Base-by-base conservation (phyloP, 1,140 invertebrate species). In the Leptestheria dahalacensis region DNA sequence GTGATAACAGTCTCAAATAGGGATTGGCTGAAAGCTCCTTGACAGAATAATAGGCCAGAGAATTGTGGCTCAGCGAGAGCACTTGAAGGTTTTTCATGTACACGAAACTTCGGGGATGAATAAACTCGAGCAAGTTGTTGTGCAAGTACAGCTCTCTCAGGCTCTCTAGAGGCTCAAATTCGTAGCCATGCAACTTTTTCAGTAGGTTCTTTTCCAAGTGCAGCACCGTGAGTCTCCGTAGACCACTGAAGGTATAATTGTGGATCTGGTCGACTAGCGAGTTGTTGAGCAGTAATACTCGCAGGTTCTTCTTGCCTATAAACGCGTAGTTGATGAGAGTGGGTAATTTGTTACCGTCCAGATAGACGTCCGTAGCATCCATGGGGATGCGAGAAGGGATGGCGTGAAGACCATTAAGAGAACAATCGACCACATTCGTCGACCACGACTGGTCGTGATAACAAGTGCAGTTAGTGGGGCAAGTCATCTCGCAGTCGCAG, bases 401-500 rank as follows among this genome's bases (percentile, higher is more conserved):
- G 62, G 79, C 78, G 1, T 79, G 75, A 71, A 91, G 86, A 53
- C 82, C 82, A 26, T 82, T 79, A 49, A 74, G 78, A 9, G 86
- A 85, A 68, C 91, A 94, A 70, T 92, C 89, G 2, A 94, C 89
- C 28, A 93, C 85, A 71, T 94, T 94, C 10, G 88, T 86, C 28
- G 84, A 84, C 88, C 89, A 93, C 15, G 85, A 86, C 68, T 90
- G 85, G 71, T 93, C 89, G 68, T 93, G 87, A 73, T 90, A 93
- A 72, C 91, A 94, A 28, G 85, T 86, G 70, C 91, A 94, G 67
- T 91, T 87, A 51, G 79, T 80, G 21, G 91, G 91, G 67, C 91
- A 94, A 21, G 85, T 91, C 89, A 94, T 92, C 76, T 93, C 88
- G 74, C 90, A 94, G 69, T 94, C 75, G 71, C 91, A 94, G 23